Base-by-base conservation (phyloP, 2,113 vertebrate species). In the Charadrius vociferus region DNA sequence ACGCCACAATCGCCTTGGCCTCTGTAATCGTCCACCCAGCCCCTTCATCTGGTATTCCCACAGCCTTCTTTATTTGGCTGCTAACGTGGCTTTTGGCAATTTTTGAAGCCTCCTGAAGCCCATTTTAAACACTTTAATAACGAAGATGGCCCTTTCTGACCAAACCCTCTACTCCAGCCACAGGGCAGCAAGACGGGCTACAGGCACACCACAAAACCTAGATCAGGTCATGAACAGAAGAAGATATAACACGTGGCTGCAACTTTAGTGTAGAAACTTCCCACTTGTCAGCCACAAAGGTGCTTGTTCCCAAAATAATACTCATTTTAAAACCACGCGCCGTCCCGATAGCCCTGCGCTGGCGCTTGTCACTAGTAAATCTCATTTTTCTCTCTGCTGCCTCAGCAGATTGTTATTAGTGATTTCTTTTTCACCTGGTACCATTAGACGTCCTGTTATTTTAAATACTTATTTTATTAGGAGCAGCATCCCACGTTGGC, bases 1-100 rank as follows among this genome's bases (percentile, higher is more conserved):
- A 17, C 9, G 1, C 30, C 75, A 32, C 0, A 0, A 5, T 59
- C 3, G 0, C 37, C 19, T 30, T 7, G 43, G 17, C 3, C 2
- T 4, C 34, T n/a, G 0, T 36, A 9, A 9, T 8, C 0, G 1
- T 21, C n/a, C 84, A 16, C 24, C 56, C 90, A 61, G 16, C 27
- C 43, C 67, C 29, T 81, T 59, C 49, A 5, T 4, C 73, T 70
- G 34, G 8, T 37, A n/a, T 68, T 68, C 63, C 59, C 63, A 37
- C 19, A 18, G 1, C 11, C 24, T 5, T 45, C 47, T 62, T 52
- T 43, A n/a, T 74, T 47, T 81, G 37, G 62, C 13, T 72, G 52
- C 62, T 39, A 53, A 3, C 1, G 1, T 19, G 36, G 18, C 7
- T 49, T 79, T 20, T 21, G 63, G 39, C 12, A 18, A 47, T 20